Evolutionary conservation across 2,113 vertebrate genomes (phyloP).

Genomic region (Mastomys coucha): DNA sequence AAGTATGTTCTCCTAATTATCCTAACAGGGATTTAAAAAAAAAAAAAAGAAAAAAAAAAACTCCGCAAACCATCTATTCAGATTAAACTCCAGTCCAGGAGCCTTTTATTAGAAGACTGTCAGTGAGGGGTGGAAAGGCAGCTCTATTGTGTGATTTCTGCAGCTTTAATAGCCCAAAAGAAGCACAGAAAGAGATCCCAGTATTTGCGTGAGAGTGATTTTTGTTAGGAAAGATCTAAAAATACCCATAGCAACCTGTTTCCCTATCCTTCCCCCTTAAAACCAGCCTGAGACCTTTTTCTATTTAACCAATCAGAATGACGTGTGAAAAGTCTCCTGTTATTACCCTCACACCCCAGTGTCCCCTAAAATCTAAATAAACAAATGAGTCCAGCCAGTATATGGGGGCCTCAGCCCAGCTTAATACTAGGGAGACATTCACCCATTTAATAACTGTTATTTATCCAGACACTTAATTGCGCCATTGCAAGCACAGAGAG

Average conservation of each 20-base stretch:
- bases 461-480: constrained; percentile 73
- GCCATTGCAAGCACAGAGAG: constrained; percentile 68
- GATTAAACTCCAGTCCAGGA: constrained; percentile 72
- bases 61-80: constrained; percentile 69
- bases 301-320: constrained; percentile 50
- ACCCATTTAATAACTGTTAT: constrained; percentile 78
- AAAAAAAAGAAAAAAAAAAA: not conserved
- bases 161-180: constrained; percentile 64
- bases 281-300: not conserved
- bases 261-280: constrained; percentile 4
- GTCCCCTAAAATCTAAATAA: constrained; percentile 62
- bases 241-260: constrained; percentile 32
- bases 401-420: not conserved
- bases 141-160: constrained; percentile 63
- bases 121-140: constrained; percentile 49
- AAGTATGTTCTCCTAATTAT: constrained; percentile 66
- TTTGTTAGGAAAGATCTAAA: constrained; percentile 74
- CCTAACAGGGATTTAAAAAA: constrained; percentile 21
- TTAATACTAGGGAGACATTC: constrained; percentile 60
- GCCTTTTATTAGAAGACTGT: constrained; percentile 64
- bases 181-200: constrained; percentile 50
- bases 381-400: constrained; percentile 42
- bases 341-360: not conserved
- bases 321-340: not conserved
- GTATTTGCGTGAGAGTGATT: constrained; percentile 40